Base-by-base conservation (phyloP, 2,888 invertebrate genomes). In the Ptychoptera albimana region DNA sequence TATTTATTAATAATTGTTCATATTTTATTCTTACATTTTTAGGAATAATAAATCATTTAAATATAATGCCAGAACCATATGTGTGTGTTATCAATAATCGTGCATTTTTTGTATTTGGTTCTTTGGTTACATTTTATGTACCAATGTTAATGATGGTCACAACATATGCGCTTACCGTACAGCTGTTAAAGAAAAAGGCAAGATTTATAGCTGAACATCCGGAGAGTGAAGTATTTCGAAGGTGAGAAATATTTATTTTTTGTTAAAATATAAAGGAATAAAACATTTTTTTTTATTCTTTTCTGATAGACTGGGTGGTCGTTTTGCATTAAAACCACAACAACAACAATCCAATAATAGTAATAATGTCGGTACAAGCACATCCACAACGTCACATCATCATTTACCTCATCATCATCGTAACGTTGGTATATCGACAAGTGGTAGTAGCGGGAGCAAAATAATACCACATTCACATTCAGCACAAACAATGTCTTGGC, bases 71-170 rank as follows among this genome's bases (percentile, higher is more conserved):
- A 7, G 73, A 77, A 43, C 75, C 79, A 38, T 72, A 76, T 37
- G 64, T 74, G 45, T 87, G 87, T 63, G 82, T 82, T 48, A 87
- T 87, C 61, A 86, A 86, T 70, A 86, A 87, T 63, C 69, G 84
- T 4, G 73, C 82, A 30, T 87, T 87, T 66, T 86, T 87, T 73
- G 82, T 91, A 43, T 87, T 89, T 62, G 94, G 93, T 14, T 93
- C 92, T 0, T 68, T 92, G 58, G 81, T 89, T 45, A 88, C 93
- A 32, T 96, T 96, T 69, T 92, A 93, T 71, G 82, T 94, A 51
- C 94, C 94, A 6, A 88, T 94, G 80, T 70, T 89, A 52, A 86
- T 88, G 54, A 94, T 96, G 94, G 83, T 92, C 49, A 78, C 87
- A 46, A 87, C 91, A 1, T 94, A 92, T 60, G 81, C 85, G 0